Conservation (phyloP, 2,113 vertebrate species). For the Gila orcuttii region DNA sequence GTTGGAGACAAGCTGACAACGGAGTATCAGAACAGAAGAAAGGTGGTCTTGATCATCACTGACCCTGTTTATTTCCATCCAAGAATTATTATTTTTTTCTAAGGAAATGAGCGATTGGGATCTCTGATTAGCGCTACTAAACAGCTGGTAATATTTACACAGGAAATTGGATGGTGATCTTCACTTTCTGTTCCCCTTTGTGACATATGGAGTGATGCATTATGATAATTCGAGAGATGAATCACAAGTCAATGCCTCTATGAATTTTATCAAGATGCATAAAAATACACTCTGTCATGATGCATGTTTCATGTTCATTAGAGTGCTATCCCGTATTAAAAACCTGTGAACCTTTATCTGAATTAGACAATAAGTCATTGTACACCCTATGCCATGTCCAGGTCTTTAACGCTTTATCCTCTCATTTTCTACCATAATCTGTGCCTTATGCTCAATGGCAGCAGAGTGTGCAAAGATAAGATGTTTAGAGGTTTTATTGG, state of each 20-base stretch:
- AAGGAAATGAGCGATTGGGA: conserved; percentile 23
- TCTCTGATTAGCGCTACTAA: conserved; percentile 38
- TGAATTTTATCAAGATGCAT: conserved; percentile 40
- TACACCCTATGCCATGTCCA: neutral
- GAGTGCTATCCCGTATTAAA: neutral
- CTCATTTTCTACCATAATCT: neutral
- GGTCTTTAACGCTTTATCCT: neutral
- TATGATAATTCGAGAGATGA: conserved; percentile 39
- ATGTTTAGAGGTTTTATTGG: conserved; percentile 7
- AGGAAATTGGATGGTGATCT: conserved; percentile 55
- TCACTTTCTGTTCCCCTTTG: conserved; percentile 23
- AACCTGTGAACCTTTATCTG: neutral
- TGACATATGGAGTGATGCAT: conserved; percentile 52
- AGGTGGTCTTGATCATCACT: neutral
- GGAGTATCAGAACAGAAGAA: neutral
- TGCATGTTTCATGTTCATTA: conserved; percentile 1
- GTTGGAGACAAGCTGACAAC: neutral
- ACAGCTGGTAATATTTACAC: conserved; percentile 57
- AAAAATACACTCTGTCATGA: conserved; percentile 39
- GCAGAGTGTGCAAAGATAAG: conserved; percentile 34
- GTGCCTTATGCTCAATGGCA: neutral
- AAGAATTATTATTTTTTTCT: too few species aligned
- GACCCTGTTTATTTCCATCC: conserved; percentile 20
- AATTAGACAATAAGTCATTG: neutral
- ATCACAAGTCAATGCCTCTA: conserved; percentile 35